A percentile compares a stretch with the other conserved stretches of the same genome.
phyloP scores from a whole-genome alignment of 2,888 invertebrate genomes.

The Agonum fuliginosum region DNA sequence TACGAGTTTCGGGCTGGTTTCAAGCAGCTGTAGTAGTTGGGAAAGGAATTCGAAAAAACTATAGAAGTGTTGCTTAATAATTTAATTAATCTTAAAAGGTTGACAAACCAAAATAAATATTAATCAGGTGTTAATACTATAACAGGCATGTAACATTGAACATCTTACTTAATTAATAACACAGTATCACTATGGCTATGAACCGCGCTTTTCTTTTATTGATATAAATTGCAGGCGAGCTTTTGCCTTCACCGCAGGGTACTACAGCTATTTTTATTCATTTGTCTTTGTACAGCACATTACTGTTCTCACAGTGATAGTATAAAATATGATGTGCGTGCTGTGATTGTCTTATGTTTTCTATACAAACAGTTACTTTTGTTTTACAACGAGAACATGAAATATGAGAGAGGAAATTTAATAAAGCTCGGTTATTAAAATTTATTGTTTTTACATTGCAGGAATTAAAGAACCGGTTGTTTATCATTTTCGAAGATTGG shows the following conservation, averaged over 20 bases:
- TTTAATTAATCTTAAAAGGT: not conserved
- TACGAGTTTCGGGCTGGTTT: no score
- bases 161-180: not conserved
- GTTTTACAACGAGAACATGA: conserved; percentile 14
- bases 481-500: not conserved
- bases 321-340: conserved; percentile 20
- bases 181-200: not conserved
- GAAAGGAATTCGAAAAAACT: no score
- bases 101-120: not conserved
- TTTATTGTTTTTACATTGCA: conserved; percentile 10
- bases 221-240: not conserved
- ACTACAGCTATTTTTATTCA: conserved; percentile 18
- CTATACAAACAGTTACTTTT: conserved; percentile 21
- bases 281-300: conserved; percentile 15
- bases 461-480: conserved; percentile 4
- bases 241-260: not conserved
- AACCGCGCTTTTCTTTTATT: not conserved
- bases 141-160: not conserved
- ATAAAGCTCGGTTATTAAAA: conserved; percentile 9
- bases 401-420: conserved; percentile 15
- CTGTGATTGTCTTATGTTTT: conserved; percentile 12
- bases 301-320: not conserved
- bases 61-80: no score
- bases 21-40: not conserved
- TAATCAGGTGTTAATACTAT: no score